Conservation (phyloP, 2,888 invertebrate genomes). For the Prenolepis imparis region DNA sequence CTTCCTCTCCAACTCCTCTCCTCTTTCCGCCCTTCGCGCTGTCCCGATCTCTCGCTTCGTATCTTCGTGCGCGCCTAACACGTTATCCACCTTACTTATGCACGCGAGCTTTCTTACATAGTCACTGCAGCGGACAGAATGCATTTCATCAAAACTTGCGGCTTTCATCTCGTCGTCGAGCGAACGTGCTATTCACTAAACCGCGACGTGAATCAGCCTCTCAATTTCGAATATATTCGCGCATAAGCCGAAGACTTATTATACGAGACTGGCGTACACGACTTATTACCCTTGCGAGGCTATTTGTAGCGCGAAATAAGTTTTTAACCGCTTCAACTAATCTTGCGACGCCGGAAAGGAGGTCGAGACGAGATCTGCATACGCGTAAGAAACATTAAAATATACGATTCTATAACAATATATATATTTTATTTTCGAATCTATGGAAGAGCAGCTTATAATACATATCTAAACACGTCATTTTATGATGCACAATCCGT, state of each 20-base stretch:
- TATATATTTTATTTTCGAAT: neutral
- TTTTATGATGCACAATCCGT: too few species aligned
- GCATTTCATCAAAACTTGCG: conserved; percentile 81
- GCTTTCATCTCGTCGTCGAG: conserved; percentile 64
- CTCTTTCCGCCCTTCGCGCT: neutral
- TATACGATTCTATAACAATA: neutral
- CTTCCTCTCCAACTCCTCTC: conserved; percentile 14
- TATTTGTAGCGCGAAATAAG: conserved; percentile 41
- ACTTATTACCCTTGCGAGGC: neutral
- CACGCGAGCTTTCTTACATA: conserved; percentile 53
- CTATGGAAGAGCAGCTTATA: neutral
- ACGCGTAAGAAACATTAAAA: neutral
- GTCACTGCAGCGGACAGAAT: conserved; percentile 58
- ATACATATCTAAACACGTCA: neutral
- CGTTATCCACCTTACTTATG: conserved; percentile 32
- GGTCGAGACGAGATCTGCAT: neutral
- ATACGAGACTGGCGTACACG: neutral
- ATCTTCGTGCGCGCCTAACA: conserved; percentile 4
- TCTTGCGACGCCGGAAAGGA: conserved; percentile 19
- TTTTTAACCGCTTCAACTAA: conserved; percentile 28
- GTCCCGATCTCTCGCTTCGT: conserved; percentile 25
- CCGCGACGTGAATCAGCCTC: conserved; percentile 54
- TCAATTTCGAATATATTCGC: conserved; percentile 59
- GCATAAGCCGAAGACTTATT: conserved; percentile 49
- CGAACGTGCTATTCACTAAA: conserved; percentile 59